Percentiles rank a stretch among this genome's conserved stretches.
phyloP scores from a whole-genome alignment of 1,140 invertebrate species.

The Druon quercuslanigerum region DNA sequence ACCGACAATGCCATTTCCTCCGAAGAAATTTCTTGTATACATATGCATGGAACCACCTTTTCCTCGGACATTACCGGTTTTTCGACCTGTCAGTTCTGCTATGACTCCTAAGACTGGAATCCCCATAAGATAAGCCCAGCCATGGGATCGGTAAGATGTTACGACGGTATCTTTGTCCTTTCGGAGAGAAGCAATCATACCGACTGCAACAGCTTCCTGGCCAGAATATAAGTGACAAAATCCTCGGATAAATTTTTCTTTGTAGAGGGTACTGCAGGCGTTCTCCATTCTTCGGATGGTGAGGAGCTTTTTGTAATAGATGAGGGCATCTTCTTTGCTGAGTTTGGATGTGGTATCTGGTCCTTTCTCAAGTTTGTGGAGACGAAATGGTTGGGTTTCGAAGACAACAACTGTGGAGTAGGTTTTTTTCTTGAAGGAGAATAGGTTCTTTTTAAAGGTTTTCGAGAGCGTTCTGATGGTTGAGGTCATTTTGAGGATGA shows the following conservation, averaged over 20 bases:
- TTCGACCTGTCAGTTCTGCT: constrained; percentile 92
- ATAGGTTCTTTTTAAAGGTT: constrained; percentile 22
- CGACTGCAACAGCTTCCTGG: constrained; percentile 92
- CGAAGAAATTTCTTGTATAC: constrained; percentile 94
- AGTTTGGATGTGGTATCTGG: constrained; percentile 86
- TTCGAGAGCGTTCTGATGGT: constrained; percentile 1
- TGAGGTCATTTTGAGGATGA: no score
- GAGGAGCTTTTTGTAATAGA: constrained; percentile 89
- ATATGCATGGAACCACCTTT: constrained; percentile 98
- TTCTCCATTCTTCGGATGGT: constrained; percentile 94
- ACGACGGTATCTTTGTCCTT: constrained; percentile 91
- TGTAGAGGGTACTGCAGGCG: constrained; percentile 94
- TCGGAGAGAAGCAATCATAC: constrained; percentile 93
- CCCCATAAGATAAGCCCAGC: constrained; percentile 97
- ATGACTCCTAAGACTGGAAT: constrained; percentile 86
- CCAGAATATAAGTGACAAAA: constrained; percentile 99
- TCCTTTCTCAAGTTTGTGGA: constrained; percentile 91
- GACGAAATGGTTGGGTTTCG: constrained; percentile 88
- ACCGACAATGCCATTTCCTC: constrained; percentile 99
- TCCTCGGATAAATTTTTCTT: constrained; percentile 96
- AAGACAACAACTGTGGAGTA: constrained; percentile 84
- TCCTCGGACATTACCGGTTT: constrained; percentile 91
- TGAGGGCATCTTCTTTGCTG: constrained; percentile 88
- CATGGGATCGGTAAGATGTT: constrained; percentile 97
- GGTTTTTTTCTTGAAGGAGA: constrained; percentile 68